Base-by-base conservation (phyloP, 2,888 invertebrate genomes). In the Oscheius sp. region DNA sequence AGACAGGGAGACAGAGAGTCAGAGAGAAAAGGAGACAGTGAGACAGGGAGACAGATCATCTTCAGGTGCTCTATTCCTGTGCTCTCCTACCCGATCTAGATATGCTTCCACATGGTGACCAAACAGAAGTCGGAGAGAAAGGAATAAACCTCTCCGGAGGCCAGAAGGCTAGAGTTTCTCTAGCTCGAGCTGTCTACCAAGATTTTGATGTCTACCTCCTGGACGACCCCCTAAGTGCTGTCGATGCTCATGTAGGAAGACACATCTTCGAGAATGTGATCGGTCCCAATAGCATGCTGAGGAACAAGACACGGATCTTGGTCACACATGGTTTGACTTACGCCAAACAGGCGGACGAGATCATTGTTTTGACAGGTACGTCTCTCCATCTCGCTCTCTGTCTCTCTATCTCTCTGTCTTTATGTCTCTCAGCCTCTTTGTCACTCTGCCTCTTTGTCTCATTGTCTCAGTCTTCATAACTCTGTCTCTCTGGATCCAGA, bases 81-180 rank as follows among this genome's bases (percentile, higher is more conserved):
- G 96, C 97, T 1, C 91, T 99, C 72, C 93, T 92, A 83, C 93
- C 95, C 0, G 98, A 99, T 91, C 93, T 99, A 84, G 94, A 95
- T 65, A 95, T 97, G 91, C 90, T 99, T 53, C 90, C 90, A 2
- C 96, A 94, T n/a, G 96, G 97, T 0, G 98, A 99, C 91, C 92
- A 93, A 89, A 99, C 98, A 0, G 98, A 99, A 92, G 98, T 99
- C 83, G 99, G 99, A 77, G 98, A 99, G 91, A 98, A 97, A 91
- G 92, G 96, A 0, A 93, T 93, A 77, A 95, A 95, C 9, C 90
- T 99, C 47, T 96, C 96, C 80, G 98, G 98, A 10, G 98, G 98
- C 0, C 98, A 99, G 90, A 94, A 94, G 82, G 94, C 95, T 1
- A 92, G 98, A 80, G 92, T 92, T 2, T 88, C 91, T 2, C 85